Evolutionary conservation across 2,797 vertebrate species (phyloP), one percentile per base, ranked within the genome.

Genomic region (Hemibagrus guttatus): DNA sequence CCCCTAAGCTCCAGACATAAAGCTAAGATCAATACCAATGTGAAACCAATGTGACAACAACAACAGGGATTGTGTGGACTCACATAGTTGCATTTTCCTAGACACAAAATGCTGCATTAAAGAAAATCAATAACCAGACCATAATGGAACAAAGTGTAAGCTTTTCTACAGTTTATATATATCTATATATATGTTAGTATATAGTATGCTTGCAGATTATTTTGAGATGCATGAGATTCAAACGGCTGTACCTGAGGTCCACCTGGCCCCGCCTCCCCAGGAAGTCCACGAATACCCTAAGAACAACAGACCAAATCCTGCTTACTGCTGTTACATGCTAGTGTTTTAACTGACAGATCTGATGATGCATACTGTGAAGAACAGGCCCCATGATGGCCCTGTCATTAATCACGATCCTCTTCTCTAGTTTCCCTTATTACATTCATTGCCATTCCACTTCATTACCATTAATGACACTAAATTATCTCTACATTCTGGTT

Each of bases 221-320:
- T 56, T 52, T 56, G 23, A 56, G 19, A 39, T 23, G 13, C 28
- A 85, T 49, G 71, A 82, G 12, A 35, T 49, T 81, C 5, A 54
- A 79, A 31, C n/a, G 49, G 64, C 4, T 83, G 88, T 94, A 96
- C 95, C 94, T 81, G 91, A n/a, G 89, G 85, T 91, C 95, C 95
- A 16, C 13, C 71, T 69, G 72, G 79, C 26, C 95, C 95, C 9
- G 68, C 61, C 64, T 92, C 87, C 6, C 95, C 95, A 83, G 94
- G 90, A 91, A 91, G 84, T 72, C 95, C 95, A 19, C 81, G 92
- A 21, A 90, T 90, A 35, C 95, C 95, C 95, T 96, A 85, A 59
- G 69, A 66, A 92, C 1, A 71, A 91, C 64, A 92, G 19, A 64
- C 58, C 28, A 64, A 56, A 56, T 87, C 56, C 68, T 59, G 19